Evolutionary conservation across 2,888 invertebrate genomes (phyloP).

Genomic region (Lepidochrysops patricia): DNA sequence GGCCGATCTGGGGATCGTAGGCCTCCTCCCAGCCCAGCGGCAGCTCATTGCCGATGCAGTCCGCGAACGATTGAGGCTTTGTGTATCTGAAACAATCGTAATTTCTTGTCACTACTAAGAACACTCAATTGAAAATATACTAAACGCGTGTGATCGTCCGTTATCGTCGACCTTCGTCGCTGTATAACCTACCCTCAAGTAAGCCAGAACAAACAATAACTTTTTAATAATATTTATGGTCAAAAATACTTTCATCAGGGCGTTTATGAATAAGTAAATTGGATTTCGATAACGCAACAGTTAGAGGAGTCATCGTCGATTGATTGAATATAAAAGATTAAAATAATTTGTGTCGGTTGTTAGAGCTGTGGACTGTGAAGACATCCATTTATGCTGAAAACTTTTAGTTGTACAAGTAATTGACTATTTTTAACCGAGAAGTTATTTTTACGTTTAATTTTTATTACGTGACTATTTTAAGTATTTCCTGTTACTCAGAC

Average conservation of each 20-base stretch:
- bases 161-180: background rate
- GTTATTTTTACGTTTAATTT: constrained; percentile 3
- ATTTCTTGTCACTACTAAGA: constrained; percentile 24
- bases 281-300: background rate
- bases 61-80: constrained; percentile 97
- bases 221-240: too few relatives aligned
- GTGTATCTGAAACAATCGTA: constrained; percentile 85
- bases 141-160: constrained; percentile 13
- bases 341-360: background rate
- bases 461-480: constrained; percentile 9
- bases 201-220: too few relatives aligned
- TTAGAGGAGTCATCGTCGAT: background rate
- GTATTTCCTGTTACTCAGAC: constrained; percentile 7
- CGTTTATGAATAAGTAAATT: background rate
- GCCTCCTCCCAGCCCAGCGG: constrained; percentile 98
- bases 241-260: background rate
- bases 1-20: constrained; percentile 93
- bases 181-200: background rate
- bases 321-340: background rate
- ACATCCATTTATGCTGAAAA: background rate
- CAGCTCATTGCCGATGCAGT: constrained; percentile 97
- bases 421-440: constrained; percentile 1
- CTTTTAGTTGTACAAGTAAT: constrained; percentile 4
- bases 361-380: background rate
- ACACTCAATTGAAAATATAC: constrained; percentile 23